Conservation (phyloP, 2,113 vertebrate species). For the Cichladusa arquata region DNA sequence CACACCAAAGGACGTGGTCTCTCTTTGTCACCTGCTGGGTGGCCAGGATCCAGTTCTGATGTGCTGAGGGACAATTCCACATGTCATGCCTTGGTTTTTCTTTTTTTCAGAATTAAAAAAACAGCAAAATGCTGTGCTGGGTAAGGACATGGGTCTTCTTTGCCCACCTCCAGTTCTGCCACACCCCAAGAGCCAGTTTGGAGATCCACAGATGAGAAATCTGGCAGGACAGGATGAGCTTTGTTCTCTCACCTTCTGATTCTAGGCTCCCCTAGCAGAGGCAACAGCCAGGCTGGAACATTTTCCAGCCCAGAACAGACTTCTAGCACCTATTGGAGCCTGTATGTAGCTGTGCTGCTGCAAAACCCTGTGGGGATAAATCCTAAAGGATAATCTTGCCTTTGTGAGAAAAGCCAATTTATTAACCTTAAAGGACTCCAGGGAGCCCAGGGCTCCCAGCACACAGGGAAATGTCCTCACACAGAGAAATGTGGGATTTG, state of each 20-base stretch:
- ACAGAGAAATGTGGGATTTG: not conserved
- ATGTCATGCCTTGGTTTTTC: rapidly evolving
- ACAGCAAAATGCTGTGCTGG: not conserved
- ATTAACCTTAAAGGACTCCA: not conserved
- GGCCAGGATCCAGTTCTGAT: not conserved
- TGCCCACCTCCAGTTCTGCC: not conserved
- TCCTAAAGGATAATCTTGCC: not conserved
- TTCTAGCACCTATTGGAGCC: not conserved
- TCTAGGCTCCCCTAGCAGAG: not conserved
- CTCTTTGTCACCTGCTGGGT: not conserved
- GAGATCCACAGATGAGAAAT: not conserved
- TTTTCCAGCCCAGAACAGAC: not conserved
- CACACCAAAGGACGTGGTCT: rapidly evolving
- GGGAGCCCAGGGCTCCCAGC: not conserved
- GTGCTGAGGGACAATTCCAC: not conserved
- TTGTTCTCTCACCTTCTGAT: not conserved
- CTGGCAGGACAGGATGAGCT: not conserved
- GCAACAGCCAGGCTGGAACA: not conserved
- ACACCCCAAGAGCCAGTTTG: rapidly evolving
- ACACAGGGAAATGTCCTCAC: not conserved
- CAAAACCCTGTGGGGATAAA: not conserved
- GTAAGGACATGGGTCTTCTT: not conserved
- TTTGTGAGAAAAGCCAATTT: not conserved
- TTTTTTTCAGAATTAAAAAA: not conserved
- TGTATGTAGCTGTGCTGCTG: not conserved